Conservation (phyloP, 2,888 invertebrate species). For the Orchesellides sinensis region DNA sequence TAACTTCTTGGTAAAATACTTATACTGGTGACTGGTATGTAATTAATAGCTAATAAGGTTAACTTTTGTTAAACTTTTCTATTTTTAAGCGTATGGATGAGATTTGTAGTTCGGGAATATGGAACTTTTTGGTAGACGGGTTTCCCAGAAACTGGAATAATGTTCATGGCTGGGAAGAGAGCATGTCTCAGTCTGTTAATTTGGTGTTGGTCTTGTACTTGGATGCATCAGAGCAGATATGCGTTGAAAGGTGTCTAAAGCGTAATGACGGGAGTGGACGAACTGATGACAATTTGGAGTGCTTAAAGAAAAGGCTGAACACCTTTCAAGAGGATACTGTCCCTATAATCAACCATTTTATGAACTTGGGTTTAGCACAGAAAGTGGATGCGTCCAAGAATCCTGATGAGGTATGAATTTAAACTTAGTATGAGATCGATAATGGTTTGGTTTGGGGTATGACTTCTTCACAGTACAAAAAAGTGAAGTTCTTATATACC, state of each 20-base stretch:
- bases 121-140: slow-evolving; percentile 85
- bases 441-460: no score
- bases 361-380: slow-evolving; percentile 83
- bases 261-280: slow-evolving; percentile 95
- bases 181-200: slow-evolving; percentile 88
- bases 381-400: slow-evolving; percentile 85
- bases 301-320: slow-evolving; percentile 89
- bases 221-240: slow-evolving; percentile 89
- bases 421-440: no score
- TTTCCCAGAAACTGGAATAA: slow-evolving; percentile 98
- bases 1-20: slow-evolving; percentile 77
- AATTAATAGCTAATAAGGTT: not conserved
- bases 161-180: slow-evolving; percentile 92
- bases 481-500: no score
- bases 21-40: not conserved
- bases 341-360: slow-evolving; percentile 92
- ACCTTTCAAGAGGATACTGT: slow-evolving; percentile 91
- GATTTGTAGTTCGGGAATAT: slow-evolving; percentile 1
- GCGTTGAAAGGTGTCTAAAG: slow-evolving; percentile 89
- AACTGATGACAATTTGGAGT: slow-evolving; percentile 94
- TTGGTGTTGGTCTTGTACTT: slow-evolving; percentile 94
- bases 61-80: not conserved
- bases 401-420: slow-evolving; percentile 81
- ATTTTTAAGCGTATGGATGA: slow-evolving; percentile 34
- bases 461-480: no score